These are phyloP conservation scores for Tachina lurida DNA, from an alignment of 2,888 invertebrate genomes.

Conservation along the genomic window DNA sequence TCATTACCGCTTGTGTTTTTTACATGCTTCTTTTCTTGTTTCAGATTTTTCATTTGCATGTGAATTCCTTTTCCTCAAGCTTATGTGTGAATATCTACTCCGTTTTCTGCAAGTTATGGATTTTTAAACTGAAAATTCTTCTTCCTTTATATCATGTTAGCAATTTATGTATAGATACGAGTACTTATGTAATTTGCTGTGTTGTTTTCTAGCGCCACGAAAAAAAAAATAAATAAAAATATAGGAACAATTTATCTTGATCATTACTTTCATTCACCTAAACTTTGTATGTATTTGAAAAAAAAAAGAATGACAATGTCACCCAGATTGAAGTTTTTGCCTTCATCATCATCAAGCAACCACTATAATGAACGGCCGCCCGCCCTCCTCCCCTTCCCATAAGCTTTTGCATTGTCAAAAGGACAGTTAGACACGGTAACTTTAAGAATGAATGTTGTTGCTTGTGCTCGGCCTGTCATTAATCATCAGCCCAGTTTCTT, in stretches of 20 bases:
- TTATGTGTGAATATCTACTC: neutral
- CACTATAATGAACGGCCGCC: neutral
- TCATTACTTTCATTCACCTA: slow-evolving; percentile 33
- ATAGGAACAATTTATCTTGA: neutral
- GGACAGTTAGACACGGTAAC: neutral
- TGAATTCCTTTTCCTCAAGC: slow-evolving; percentile 7
- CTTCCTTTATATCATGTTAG: slow-evolving; percentile 47
- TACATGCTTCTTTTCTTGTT: neutral
- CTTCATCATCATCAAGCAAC: slow-evolving; percentile 21
- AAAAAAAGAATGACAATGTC: slow-evolving; percentile 5
- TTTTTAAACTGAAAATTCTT: slow-evolving; percentile 1
- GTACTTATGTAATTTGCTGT: slow-evolving; percentile 26
- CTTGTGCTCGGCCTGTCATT: slow-evolving; percentile 51
- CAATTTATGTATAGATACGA: neutral
- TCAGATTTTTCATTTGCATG: neutral
- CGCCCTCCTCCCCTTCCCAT: neutral
- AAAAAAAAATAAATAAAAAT: no score
- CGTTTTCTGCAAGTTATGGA: slow-evolving; percentile 24
- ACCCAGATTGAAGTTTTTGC: neutral
- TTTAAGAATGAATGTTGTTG: neutral
- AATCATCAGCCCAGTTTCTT: slow-evolving; percentile 63
- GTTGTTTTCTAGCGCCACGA: neutral
- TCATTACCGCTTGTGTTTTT: slow-evolving; percentile 47
- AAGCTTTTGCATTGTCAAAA: slow-evolving; percentile 6
- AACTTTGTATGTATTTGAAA: neutral